Conservation (phyloP, 2,113 vertebrate species). For the Cinclus mexicanus region DNA sequence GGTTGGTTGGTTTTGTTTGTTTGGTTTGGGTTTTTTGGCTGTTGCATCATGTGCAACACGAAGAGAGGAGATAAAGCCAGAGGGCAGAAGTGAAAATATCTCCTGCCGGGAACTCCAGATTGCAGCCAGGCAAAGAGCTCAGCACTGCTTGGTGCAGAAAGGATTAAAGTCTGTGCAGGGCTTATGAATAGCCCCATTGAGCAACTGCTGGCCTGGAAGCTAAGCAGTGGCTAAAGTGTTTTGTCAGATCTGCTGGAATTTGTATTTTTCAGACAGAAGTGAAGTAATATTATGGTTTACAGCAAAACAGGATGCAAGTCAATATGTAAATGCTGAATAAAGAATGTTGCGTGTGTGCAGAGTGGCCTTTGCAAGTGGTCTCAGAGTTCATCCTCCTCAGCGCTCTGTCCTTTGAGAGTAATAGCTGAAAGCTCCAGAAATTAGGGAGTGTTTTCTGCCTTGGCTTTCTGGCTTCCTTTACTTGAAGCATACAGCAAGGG, state of each 20-base stretch:
- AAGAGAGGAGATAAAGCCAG: background rate
- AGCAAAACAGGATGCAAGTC: slow-evolving; percentile 51
- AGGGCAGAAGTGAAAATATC: slow-evolving; percentile 29
- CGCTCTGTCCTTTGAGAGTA: slow-evolving; percentile 64
- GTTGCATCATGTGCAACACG: background rate
- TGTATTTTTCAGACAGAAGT: background rate
- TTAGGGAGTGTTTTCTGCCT: background rate
- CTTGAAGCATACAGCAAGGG: slow-evolving; percentile 44
- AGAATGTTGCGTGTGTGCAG: background rate
- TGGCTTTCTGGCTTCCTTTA: slow-evolving; percentile 53
- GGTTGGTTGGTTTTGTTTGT: background rate
- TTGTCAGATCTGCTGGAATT: slow-evolving; percentile 52
- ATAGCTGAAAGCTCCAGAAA: slow-evolving; percentile 51
- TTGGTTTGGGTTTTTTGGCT: background rate
- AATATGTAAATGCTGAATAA: background rate
- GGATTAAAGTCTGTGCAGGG: background rate
- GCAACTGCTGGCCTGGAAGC: slow-evolving; percentile 30
- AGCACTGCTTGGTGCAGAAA: background rate
- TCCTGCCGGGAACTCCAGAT: background rate
- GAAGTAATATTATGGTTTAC: background rate
- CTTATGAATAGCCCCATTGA: slow-evolving; percentile 46
- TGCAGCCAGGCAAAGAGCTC: slow-evolving; percentile 17
- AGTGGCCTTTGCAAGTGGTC: background rate
- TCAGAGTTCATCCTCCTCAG: slow-evolving; percentile 34
- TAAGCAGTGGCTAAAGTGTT: slow-evolving; percentile 13